Percentiles rank a stretch among this genome's conserved stretches.
Evolutionary conservation across 1,140 invertebrate species (phyloP).

Genomic region (Holotrichia oblita): DNA sequence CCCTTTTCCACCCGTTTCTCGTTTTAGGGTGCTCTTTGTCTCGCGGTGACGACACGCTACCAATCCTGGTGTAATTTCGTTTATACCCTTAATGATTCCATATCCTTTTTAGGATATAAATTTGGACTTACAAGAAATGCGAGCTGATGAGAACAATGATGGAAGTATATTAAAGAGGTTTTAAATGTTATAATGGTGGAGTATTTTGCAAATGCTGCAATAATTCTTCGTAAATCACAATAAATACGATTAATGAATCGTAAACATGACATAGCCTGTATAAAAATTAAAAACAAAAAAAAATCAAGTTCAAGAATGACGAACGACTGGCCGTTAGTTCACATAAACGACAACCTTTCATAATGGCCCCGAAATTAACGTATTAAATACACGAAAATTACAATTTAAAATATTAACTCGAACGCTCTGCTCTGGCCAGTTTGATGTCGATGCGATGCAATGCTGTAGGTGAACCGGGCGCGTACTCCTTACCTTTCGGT

Average conservation of each 20-base stretch:
- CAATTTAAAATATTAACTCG: slow-evolving; percentile 57
- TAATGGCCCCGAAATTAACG: slow-evolving; percentile 20
- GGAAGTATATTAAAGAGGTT: no score
- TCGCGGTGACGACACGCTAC: not conserved
- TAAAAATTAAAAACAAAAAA: not conserved
- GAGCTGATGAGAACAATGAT: not conserved
- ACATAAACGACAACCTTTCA: slow-evolving; percentile 15
- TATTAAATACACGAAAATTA: slow-evolving; percentile 55
- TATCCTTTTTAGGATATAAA: not conserved
- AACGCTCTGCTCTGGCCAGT: no score
- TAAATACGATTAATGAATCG: no score
- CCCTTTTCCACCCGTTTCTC: not conserved
- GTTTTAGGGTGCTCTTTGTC: not conserved
- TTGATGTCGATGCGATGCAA: slow-evolving; percentile 44
- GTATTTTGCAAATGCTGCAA: no score
- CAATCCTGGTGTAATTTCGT: slow-evolving; percentile 32
- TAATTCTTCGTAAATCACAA: no score
- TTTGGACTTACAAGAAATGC: slow-evolving; percentile 6
- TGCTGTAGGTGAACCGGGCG: slow-evolving; percentile 58
- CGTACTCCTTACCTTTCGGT: not conserved
- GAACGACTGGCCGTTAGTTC: not conserved
- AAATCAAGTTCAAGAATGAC: not conserved
- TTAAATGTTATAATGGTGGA: no score
- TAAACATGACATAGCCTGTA: not conserved
- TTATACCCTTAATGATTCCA: slow-evolving; percentile 4